Evolutionary conservation across 2,888 invertebrate species (phyloP).

Genomic region (Troglohyphantes excavatus): DNA sequence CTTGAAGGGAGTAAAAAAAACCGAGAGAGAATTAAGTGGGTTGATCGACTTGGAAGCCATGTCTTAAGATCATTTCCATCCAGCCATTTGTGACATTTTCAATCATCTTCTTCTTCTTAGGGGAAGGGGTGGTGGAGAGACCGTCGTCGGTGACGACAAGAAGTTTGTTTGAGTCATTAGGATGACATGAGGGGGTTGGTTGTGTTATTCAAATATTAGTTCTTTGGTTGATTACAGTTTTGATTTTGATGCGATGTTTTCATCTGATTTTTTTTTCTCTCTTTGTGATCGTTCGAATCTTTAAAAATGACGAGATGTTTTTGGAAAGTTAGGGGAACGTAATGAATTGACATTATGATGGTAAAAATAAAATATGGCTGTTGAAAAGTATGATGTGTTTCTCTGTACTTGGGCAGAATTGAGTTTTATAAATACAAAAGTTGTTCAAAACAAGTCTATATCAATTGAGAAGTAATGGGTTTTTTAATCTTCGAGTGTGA

Average conservation of each 20-base stretch:
- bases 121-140: background rate
- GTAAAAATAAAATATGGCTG: too few species aligned
- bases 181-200: background rate
- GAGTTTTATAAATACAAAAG: too few species aligned
- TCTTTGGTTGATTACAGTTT: background rate
- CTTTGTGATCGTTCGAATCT: background rate
- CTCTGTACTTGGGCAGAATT: too few species aligned
- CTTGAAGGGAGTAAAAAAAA: background rate
- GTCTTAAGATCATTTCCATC: constrained; percentile 24
- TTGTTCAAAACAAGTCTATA: too few species aligned
- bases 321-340: too few species aligned
- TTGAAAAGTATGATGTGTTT: too few species aligned
- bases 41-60: constrained; percentile 26
- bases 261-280: background rate
- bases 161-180: background rate
- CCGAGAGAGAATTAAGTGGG: background rate
- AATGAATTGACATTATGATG: too few species aligned
- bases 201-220: constrained; percentile 5
- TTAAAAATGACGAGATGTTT: background rate
- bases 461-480: too few species aligned
- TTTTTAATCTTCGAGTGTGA: too few species aligned
- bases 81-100: background rate
- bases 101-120: background rate
- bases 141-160: background rate
- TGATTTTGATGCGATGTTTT: constrained; percentile 5